These are phyloP conservation scores for Eurystomus glaucurus DNA, from an alignment of 2,797 vertebrate genomes.

Conservation along the genomic window DNA sequence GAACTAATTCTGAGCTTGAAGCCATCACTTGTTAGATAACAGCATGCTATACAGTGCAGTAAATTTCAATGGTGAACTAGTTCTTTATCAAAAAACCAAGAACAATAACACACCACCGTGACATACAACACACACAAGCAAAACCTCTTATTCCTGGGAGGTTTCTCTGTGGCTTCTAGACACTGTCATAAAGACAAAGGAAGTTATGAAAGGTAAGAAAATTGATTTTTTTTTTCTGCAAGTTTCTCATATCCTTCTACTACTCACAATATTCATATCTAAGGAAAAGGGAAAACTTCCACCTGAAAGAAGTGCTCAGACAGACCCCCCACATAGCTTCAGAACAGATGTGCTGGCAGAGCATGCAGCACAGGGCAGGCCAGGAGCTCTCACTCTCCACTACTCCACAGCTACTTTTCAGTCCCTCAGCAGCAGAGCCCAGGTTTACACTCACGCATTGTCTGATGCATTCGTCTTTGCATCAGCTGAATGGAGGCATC, in stretches of 20 bases:
- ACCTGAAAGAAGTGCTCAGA: background rate
- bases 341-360: background rate
- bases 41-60: background rate
- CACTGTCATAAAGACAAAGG: background rate
- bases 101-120: background rate
- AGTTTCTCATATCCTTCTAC: background rate
- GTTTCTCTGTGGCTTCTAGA: background rate
- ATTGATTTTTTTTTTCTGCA: background rate
- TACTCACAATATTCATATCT: background rate
- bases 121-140: background rate
- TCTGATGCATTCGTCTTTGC: background rate
- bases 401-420: background rate
- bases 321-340: background rate
- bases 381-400: background rate
- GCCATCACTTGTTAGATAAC: background rate
- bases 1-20: background rate
- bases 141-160: background rate
- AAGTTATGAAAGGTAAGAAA: background rate
- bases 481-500: background rate
- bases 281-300: background rate
- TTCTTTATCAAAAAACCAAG: background rate
- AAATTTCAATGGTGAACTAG: background rate
- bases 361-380: rapidly evolving
- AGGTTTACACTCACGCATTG: background rate
- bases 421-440: background rate